Base-by-base conservation (phyloP, 2,113 vertebrate genomes). In the Hiodon alosoides region DNA sequence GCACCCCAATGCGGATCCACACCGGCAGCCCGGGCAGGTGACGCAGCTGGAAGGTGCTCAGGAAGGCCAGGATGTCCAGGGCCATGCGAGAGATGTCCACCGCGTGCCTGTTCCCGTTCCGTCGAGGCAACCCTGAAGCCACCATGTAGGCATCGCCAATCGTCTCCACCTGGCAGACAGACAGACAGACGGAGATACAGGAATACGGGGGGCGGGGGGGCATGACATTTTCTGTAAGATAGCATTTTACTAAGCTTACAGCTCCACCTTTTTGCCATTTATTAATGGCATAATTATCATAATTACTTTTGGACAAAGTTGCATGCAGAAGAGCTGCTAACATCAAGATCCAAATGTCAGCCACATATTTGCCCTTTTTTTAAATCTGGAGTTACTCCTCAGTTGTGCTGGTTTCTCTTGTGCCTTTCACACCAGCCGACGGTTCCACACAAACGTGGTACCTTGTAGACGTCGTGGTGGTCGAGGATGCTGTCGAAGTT, bases 101-200 rank as follows among this genome's bases (percentile, higher is more conserved):
- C 0, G 96, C 96, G 0, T 99, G 97, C 2, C 93, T 86, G 83
- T 97, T 95, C 53, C 96, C 97, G 0, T 98, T 99, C 67, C 95
- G 90, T 69, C 85, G 93, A 0, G 97, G 97, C 74, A 99, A 90
- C 62, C 97, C 97, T 0, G 97, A 98, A 17, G 92, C 94, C 79
- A 98, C 97, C 96, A 98, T 98, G 83, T 99, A 99, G 17, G 97
- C 96, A 72, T 98, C 97, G 0, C 97, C 96, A 69, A 99, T 98
- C 9, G 96, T 99, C 88, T 98, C 97, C 77, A 99, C 97, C 97
- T 98, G 79, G 69, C 75, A 69, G 4, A 31, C n/a, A 48, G 55
- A 52, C 58, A 17, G 9, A 6, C 16, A 8, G 5, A 3, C 48
- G 16, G n/a, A 9, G 67, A 3, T 47, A 53, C 10, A 73, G 6